Percentiles rank a stretch among this genome's conserved stretches.
Evolutionary conservation across 2,797 vertebrate genomes (phyloP).

Genomic region (Sardinella longiceps): DNA sequence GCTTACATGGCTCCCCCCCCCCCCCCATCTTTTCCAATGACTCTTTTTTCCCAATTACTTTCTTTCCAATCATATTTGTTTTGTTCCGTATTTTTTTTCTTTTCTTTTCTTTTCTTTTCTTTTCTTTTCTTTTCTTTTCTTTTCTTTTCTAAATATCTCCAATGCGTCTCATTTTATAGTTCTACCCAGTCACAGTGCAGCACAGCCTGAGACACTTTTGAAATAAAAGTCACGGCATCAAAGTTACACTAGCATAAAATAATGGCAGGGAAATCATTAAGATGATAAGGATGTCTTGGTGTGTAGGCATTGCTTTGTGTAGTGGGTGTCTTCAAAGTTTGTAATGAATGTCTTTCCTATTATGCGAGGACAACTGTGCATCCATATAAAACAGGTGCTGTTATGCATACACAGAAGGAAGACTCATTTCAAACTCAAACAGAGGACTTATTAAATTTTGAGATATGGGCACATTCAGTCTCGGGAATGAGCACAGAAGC

Average conservation of each 20-base stretch:
- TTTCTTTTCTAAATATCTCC: neutral
- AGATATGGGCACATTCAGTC: neutral
- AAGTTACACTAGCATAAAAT: neutral
- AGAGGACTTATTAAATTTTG: neutral
- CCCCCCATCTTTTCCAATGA: too few species aligned
- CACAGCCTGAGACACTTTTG: neutral
- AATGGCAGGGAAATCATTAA: neutral
- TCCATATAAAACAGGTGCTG: neutral
- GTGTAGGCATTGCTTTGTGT: neutral
- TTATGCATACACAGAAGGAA: neutral
- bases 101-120: too few species aligned
- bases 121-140: too few species aligned
- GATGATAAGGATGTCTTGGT: neutral
- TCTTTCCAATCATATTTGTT: too few species aligned
- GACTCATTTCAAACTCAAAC: constrained; percentile 9
- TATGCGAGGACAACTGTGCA: neutral
- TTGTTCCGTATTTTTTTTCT: too few species aligned
- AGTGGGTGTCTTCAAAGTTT: neutral
- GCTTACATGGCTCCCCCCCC: too few species aligned
- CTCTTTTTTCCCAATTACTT: too few species aligned
- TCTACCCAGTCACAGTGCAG: neutral
- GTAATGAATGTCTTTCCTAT: neutral
- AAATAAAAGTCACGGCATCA: neutral
- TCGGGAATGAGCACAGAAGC: neutral
- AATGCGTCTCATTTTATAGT: neutral